Percentiles rank a stretch among this genome's conserved stretches.
phyloP scores from a whole-genome alignment of 2,888 invertebrate genomes.

The Odontothrips loti region DNA sequence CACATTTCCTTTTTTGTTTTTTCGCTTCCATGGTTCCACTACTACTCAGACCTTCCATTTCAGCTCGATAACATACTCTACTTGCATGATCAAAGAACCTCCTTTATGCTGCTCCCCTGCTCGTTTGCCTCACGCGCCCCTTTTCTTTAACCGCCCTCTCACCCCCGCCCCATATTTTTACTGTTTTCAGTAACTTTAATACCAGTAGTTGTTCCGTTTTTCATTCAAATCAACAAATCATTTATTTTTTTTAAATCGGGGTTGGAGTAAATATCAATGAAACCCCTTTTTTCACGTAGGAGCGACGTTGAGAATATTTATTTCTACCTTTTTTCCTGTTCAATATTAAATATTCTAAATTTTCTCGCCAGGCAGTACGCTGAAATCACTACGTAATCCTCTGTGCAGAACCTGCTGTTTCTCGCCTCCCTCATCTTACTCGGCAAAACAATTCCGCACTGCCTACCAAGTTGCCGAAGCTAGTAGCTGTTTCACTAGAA shows the following conservation, averaged over 20 bases:
- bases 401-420: not conserved
- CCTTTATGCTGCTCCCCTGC: not conserved
- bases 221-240: too few species aligned
- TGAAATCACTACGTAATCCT: not conserved
- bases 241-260: too few species aligned
- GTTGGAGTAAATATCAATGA: too few species aligned
- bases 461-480: constrained; percentile 15
- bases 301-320: too few species aligned
- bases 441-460: constrained; percentile 4
- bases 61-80: constrained; percentile 6
- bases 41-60: not conserved
- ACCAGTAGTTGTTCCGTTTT: too few species aligned
- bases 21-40: not conserved
- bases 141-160: not conserved
- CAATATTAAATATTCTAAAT: too few species aligned
- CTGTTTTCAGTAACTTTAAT: not conserved
- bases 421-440: not conserved
- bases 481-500: not conserved
- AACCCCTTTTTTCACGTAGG: too few species aligned
- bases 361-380: too few species aligned
- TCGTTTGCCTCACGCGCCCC: not conserved
- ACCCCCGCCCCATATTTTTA: not conserved
- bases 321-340: too few species aligned
- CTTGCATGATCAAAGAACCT: constrained; percentile 19
- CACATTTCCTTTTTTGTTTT: not conserved